Percentiles rank a stretch among this genome's conserved stretches.
These are phyloP conservation scores for Gallinago jamesoni DNA, from an alignment of 2,113 vertebrate genomes.

Conservation along the genomic window DNA sequence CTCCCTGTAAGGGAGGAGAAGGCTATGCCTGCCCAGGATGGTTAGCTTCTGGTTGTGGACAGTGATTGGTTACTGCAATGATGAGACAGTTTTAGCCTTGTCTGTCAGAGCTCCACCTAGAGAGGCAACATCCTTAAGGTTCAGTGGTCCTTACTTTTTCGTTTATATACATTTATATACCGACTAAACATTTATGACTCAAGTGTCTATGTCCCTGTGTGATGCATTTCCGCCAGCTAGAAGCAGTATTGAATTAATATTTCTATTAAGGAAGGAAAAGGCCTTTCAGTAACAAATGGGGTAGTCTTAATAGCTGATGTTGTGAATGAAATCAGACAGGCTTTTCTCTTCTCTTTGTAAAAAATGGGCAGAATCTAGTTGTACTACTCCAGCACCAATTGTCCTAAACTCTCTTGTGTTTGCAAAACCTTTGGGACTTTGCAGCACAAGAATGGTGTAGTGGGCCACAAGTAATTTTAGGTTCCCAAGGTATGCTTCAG, in stretches of 20 bases:
- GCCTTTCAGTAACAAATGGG: neutral
- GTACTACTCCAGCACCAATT: fast-evolving
- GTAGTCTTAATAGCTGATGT: neutral
- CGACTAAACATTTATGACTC: neutral
- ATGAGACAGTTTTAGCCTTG: neutral
- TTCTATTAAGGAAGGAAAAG: neutral
- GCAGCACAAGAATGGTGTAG: neutral
- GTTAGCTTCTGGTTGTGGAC: neutral
- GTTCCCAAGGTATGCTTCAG: neutral
- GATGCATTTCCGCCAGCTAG: neutral
- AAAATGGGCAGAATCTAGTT: neutral
- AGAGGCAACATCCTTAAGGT: neutral
- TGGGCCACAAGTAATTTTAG: neutral
- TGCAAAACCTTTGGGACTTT: neutral
- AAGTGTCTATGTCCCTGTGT: neutral
- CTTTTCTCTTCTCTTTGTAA: neutral
- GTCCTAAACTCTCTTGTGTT: neutral
- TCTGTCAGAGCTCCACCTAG: neutral
- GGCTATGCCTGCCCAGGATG: neutral
- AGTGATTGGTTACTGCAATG: neutral
- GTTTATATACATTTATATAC: neutral
- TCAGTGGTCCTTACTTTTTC: neutral
- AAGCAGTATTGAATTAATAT: neutral
- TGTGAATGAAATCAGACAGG: neutral
- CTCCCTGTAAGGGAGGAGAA: too few relatives aligned